A percentile compares a stretch with the other conserved stretches of the same genome.
phyloP scores from a whole-genome alignment of 2,888 invertebrate genomes.

The Acanthosepion pharaonis region DNA sequence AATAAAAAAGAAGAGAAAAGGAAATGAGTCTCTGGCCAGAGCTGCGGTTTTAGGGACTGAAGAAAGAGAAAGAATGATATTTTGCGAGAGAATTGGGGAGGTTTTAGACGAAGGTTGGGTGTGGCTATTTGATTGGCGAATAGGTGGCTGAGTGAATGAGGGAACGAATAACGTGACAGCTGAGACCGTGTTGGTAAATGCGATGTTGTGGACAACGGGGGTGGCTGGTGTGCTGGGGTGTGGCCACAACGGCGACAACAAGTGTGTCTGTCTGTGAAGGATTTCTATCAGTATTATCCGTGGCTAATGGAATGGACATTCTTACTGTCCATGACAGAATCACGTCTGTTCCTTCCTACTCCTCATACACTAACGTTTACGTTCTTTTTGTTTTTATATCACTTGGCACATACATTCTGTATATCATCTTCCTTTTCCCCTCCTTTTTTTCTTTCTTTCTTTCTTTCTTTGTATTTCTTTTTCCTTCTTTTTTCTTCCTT shows the following conservation, averaged over 20 bases:
- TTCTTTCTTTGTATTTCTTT: too few species aligned
- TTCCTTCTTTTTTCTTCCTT: too few species aligned
- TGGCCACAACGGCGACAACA: not conserved
- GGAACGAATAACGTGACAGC: not conserved
- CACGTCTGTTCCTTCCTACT: not conserved
- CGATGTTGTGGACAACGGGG: not conserved
- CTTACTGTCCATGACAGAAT: not conserved
- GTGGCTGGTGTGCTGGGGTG: not conserved
- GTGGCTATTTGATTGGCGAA: not conserved
- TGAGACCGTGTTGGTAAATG: not conserved
- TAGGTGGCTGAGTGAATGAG: not conserved
- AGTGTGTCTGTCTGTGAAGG: constrained; percentile 16
- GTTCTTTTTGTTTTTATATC: not conserved
- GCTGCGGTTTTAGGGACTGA: not conserved
- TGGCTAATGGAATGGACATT: not conserved
- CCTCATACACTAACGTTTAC: not conserved
- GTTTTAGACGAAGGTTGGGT: not conserved
- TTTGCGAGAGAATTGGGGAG: not conserved
- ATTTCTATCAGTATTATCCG: not conserved
- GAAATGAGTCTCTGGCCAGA: not conserved
- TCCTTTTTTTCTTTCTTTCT: too few species aligned
- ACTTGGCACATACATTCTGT: not conserved
- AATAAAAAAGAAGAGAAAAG: not conserved
- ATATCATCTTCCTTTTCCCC: too few species aligned
- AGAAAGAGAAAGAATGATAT: not conserved